Percentiles rank a stretch among this genome's conserved stretches.
These are phyloP conservation scores for Drosophila triauraria DNA, from an alignment of 1,140 invertebrate species.

Conservation along the genomic window DNA sequence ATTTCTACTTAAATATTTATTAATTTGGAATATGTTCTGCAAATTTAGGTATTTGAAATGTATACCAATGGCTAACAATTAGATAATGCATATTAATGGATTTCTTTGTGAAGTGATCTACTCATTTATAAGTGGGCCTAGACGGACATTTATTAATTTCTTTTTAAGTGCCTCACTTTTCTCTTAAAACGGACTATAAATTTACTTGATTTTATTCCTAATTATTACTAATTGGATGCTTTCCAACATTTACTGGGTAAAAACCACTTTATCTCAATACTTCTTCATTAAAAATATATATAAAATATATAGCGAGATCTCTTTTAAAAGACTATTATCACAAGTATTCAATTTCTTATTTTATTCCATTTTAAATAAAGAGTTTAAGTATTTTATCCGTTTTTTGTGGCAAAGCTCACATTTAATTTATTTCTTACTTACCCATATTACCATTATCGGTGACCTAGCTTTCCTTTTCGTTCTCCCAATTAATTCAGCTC, in stretches of 20 bases:
- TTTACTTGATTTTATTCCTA: background rate
- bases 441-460: too few species aligned
- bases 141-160: background rate
- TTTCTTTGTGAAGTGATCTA: background rate
- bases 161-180: too few species aligned
- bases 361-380: too few species aligned
- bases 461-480: slow-evolving; percentile 17
- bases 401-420: background rate
- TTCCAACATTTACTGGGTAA: background rate
- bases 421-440: background rate
- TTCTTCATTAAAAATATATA: background rate
- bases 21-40: too few species aligned
- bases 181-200: too few species aligned
- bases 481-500: background rate
- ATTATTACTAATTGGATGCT: background rate
- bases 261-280: background rate
- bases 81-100: background rate
- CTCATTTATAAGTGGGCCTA: too few species aligned
- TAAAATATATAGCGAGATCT: background rate
- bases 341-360: background rate
- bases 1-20: too few species aligned
- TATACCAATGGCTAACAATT: background rate
- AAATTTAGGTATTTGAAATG: background rate
- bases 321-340: too few species aligned
- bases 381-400: too few species aligned